Base-by-base conservation (phyloP, 2,113 vertebrate genomes). In the Tachycineta bicolor region DNA sequence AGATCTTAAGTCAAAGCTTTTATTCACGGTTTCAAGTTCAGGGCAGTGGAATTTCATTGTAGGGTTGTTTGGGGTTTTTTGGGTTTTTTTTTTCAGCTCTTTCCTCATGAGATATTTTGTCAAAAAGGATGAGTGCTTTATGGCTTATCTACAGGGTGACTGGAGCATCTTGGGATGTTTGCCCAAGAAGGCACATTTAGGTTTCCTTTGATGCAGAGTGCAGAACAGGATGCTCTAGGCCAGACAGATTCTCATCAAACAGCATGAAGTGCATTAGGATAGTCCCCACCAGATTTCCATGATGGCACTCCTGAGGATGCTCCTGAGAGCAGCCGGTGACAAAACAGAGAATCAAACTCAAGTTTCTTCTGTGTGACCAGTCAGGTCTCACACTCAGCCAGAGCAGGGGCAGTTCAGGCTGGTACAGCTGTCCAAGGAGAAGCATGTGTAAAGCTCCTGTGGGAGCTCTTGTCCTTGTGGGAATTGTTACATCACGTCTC, bases 1-100 rank as follows among this genome's bases (percentile, higher is more conserved):
- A 91, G 83, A 92, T 85, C 65, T 75, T 49, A 60, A 53, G 43
- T 94, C 43, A 89, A 87, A 83, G 76, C 59, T 71, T 94, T 89
- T 92, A 87, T 95, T 93, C 91, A 89, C 5, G 12, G 55, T 89
- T 94, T 94, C 75, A 74, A 65, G 49, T 81, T 65, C 9, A 10
- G 52, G 39, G 56, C 65, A 50, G 60, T 67, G 53, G 76, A 69
- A 81, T 86, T 83, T 86, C 10, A 6, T 29, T 92, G 64, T 44
- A 14, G 25, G 9, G 23, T 3, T 4, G 10, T 20, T 46, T 20
- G 44, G 1, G 10, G n/a, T n/a, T 39, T 19, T 43, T 29, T 37
- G 37, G 37, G 7, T 43, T 31, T 5, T 12, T 47, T 41, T 41
- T 69, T 62, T 55, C 13, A 74, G 55, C 68, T 77, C 62, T 92